phyloP scores from a whole-genome alignment of 2,113 vertebrate species.

The Pterophyllum scalare region DNA sequence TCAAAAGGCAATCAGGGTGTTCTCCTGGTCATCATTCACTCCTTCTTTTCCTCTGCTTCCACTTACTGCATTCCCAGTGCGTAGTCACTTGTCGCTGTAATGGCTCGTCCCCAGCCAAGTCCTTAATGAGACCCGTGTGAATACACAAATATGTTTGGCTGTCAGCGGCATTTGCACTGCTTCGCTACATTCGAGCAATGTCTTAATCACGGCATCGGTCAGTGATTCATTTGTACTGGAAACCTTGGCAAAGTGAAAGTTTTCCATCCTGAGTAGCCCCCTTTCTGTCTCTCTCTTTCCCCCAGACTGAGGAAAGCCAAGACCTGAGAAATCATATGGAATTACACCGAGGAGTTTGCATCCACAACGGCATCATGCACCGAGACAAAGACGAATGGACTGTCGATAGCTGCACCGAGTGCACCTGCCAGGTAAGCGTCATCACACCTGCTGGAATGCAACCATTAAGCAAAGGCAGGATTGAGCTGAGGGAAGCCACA shows the following conservation, averaged over 20 bases:
- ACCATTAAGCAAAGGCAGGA: constrained; percentile 9
- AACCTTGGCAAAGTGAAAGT: constrained; percentile 73
- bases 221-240: constrained; percentile 75
- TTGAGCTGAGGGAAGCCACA: constrained; percentile 11
- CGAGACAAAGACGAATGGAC: constrained; percentile 93
- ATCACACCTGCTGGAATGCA: constrained; percentile 39
- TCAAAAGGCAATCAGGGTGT: constrained; percentile 30
- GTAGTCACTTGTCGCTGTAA: constrained; percentile 69
- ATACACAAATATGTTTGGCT: constrained; percentile 77
- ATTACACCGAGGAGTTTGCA: constrained; percentile 82
- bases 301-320: constrained; percentile 85
- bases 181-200: constrained; percentile 67
- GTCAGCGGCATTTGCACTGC: constrained; percentile 57
- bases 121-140: constrained; percentile 76
- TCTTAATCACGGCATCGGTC: constrained; percentile 67
- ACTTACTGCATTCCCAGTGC: constrained; percentile 45
- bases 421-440: constrained; percentile 92
- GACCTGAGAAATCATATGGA: constrained; percentile 78
- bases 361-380: constrained; percentile 89
- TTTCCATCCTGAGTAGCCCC: constrained; percentile 67
- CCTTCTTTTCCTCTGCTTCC: constrained; percentile 27
- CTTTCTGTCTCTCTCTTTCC: constrained; percentile 15
- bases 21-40: constrained; percentile 35
- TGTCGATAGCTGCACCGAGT: constrained; percentile 94
- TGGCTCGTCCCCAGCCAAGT: constrained; percentile 58